Percentiles rank a stretch among this genome's conserved stretches.
Conservation (phyloP, 2,113 vertebrate genomes). For the Megaceryle torquata region DNA sequence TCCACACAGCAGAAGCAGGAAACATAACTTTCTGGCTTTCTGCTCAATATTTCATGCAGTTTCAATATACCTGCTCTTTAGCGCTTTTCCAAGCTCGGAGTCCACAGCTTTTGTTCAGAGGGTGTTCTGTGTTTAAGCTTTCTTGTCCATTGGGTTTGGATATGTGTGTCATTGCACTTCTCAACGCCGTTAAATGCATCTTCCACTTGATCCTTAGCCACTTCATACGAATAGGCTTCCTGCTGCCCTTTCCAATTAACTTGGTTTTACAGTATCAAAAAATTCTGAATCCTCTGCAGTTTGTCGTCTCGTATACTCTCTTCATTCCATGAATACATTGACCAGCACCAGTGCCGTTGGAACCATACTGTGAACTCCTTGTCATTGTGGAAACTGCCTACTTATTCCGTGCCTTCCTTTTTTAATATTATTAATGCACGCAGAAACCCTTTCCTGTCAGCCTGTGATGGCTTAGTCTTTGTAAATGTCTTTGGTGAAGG, state of each 20-base stretch:
- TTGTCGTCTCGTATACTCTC: fast-evolving
- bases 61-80: not conserved
- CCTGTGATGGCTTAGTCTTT: not conserved
- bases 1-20: not conserved
- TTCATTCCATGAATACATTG: fast-evolving
- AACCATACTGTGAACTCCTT: too few species aligned
- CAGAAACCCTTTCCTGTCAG: not conserved
- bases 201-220: not conserved
- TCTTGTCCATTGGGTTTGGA: fast-evolving
- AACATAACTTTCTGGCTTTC: not conserved
- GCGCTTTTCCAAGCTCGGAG: not conserved
- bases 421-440: not conserved
- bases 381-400: not conserved
- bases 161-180: not conserved
- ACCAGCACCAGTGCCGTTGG: not conserved
- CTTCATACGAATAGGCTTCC: not conserved
- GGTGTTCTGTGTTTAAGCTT: fast-evolving
- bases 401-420: not conserved
- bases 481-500: not conserved
- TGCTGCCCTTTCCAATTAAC: not conserved
- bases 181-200: not conserved
- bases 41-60: not conserved
- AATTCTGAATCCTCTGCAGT: not conserved
- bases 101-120: not conserved
- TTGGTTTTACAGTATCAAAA: not conserved